phyloP scores from a whole-genome alignment of 2,113 vertebrate genomes.

The Amblyopsis rosae region DNA sequence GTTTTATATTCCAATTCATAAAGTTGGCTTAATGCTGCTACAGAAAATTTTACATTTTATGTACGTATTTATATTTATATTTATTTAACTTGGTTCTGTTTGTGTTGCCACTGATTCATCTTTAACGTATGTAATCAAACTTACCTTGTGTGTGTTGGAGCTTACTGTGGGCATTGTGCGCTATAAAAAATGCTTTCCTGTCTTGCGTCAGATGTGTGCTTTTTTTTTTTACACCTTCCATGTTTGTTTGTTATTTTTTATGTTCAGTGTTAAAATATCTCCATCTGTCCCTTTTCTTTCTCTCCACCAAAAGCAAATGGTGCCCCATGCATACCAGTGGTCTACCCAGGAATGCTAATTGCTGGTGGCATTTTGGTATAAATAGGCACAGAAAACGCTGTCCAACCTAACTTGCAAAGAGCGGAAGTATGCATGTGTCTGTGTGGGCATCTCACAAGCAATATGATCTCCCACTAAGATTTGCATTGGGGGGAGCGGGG shows the following conservation, averaged over 20 bases:
- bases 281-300: constrained; percentile 62
- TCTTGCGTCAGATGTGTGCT: background rate
- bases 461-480: constrained; percentile 46
- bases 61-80: too few relatives aligned
- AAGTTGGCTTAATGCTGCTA: too few relatives aligned
- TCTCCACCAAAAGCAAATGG: constrained; percentile 57
- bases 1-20: too few relatives aligned
- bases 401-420: constrained; percentile 61
- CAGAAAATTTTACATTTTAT: too few relatives aligned
- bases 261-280: constrained; percentile 72
- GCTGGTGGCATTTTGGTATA: constrained; percentile 66
- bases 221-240: constrained; percentile 17
- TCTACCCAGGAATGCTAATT: constrained; percentile 74
- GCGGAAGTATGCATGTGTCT: constrained; percentile 51
- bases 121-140: background rate
- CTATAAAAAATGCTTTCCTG: background rate
- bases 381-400: constrained; percentile 65
- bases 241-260: constrained; percentile 52
- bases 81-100: too few relatives aligned
- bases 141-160: background rate
- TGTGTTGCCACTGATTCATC: too few relatives aligned
- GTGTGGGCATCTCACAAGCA: constrained; percentile 30
- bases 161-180: too few relatives aligned
- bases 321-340: constrained; percentile 73
- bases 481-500: constrained; percentile 20